Conservation (phyloP, 2,888 invertebrate species). For the Geotrupes spiniger region DNA sequence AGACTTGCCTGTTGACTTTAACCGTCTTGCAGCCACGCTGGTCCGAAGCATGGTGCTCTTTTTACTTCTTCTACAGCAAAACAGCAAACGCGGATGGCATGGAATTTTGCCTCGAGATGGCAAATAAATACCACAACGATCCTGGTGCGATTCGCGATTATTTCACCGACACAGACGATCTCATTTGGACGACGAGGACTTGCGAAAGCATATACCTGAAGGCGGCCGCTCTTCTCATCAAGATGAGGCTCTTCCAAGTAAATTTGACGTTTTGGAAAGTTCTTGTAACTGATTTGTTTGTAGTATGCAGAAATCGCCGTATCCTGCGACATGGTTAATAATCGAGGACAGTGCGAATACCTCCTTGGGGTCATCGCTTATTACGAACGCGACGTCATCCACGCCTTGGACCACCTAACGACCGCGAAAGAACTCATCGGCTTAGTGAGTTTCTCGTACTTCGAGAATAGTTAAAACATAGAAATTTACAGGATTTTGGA, state of each 20-base stretch:
- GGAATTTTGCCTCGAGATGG: conserved; percentile 41
- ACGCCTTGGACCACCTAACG: conserved; percentile 42
- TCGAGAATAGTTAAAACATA: not conserved
- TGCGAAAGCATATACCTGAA: conserved; percentile 34
- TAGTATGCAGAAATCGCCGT: conserved; percentile 43
- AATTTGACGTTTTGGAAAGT: not conserved
- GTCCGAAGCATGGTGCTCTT: conserved; percentile 44
- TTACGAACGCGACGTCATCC: conserved; percentile 37
- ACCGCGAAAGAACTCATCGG: conserved; percentile 39
- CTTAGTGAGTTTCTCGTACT: conserved; percentile 30
- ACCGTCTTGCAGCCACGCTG: conserved; percentile 38
- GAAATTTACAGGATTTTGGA: conserved; percentile 38
- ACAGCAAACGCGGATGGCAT: conserved; percentile 39
- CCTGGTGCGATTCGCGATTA: conserved; percentile 22
- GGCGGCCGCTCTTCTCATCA: conserved; percentile 40
- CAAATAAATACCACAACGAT: conserved; percentile 34
- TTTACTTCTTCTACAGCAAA: conserved; percentile 42
- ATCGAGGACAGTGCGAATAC: conserved; percentile 41
- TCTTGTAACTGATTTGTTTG: conserved; percentile 13
- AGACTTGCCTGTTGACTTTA: conserved; percentile 43
- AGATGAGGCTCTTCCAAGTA: conserved; percentile 32
- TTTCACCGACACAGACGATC: conserved; percentile 34
- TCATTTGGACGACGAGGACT: conserved; percentile 39
- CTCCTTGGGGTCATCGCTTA: conserved; percentile 42
- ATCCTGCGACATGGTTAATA: conserved; percentile 34